Conservation (phyloP, 2,797 vertebrate genomes). For the Rhinichthys osculus region DNA sequence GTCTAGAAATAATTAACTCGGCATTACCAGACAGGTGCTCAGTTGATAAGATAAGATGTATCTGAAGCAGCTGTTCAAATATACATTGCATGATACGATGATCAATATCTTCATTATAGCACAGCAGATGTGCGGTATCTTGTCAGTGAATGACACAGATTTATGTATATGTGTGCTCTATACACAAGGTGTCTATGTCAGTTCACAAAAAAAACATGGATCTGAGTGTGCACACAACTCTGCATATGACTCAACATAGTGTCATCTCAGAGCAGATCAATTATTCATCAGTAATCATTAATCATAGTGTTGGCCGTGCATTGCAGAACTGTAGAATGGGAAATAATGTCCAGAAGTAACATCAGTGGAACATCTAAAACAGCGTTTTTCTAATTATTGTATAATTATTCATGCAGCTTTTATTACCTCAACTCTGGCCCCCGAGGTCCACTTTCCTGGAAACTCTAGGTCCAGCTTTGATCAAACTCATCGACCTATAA, state of each 20-base stretch:
- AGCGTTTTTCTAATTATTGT: background rate
- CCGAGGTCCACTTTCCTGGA: background rate
- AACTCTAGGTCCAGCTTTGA: background rate
- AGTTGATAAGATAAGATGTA: slow-evolving; percentile 88
- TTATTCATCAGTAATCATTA: slow-evolving; percentile 2
- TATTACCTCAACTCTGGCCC: background rate
- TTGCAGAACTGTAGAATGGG: background rate
- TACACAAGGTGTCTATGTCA: background rate
- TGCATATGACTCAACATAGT: background rate
- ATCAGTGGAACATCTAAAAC: background rate
- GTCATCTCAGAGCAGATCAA: slow-evolving; percentile 3
- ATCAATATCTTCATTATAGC: slow-evolving; percentile 61
- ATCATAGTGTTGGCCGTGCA: background rate
- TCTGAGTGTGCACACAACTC: background rate
- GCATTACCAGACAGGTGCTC: slow-evolving; percentile 83
- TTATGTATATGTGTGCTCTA: slow-evolving; percentile 51
- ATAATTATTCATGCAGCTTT: background rate
- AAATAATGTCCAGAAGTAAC: background rate
- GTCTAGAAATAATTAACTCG: slow-evolving; percentile 62
- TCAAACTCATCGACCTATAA: background rate
- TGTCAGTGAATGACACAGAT: slow-evolving; percentile 61
- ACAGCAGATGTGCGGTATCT: slow-evolving; percentile 41
- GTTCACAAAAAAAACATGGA: slow-evolving; percentile 12
- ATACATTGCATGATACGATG: slow-evolving; percentile 59
- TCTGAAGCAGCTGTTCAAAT: slow-evolving; percentile 90